Conservation (phyloP, 2,113 vertebrate genomes). For the Xiphophorus hellerii region DNA sequence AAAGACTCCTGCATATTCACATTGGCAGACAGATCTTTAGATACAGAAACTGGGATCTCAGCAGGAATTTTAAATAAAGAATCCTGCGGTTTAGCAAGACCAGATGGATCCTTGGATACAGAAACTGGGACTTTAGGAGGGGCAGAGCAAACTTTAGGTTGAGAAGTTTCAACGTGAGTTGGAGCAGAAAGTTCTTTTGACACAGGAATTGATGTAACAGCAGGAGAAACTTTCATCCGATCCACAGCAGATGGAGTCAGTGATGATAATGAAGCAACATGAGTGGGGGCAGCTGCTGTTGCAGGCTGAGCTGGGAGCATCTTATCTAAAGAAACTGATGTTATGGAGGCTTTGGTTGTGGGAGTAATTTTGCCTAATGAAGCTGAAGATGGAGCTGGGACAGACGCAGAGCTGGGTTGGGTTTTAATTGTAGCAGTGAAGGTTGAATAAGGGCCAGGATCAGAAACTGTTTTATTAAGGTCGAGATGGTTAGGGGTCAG, state of each 20-base stretch:
- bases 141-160: constrained; percentile 1
- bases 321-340: constrained; percentile 37
- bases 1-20: constrained; percentile 6
- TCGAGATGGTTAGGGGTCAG: constrained; percentile 8
- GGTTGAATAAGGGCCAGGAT: constrained; percentile 17
- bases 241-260: constrained; percentile 16
- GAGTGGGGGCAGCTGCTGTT: constrained; percentile 7
- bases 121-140: constrained; percentile 15
- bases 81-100: background rate
- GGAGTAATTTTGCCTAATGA: constrained; percentile 40
- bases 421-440: constrained; percentile 12
- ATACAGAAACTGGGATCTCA: constrained; percentile 10
- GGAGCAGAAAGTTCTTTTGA: constrained; percentile 11
- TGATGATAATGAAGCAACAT: constrained; percentile 25
- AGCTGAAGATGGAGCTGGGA: constrained; percentile 21
- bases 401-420: constrained; percentile 24
- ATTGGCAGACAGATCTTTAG: constrained; percentile 10
- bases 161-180: background rate
- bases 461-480: constrained; percentile 20
- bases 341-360: constrained; percentile 20
- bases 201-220: constrained; percentile 3
- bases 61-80: constrained; percentile 4
- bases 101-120: constrained; percentile 17
- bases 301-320: constrained; percentile 11
- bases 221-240: constrained; percentile 27